Conservation (phyloP, 1,140 invertebrate genomes). For the Caerostris extrusa region DNA sequence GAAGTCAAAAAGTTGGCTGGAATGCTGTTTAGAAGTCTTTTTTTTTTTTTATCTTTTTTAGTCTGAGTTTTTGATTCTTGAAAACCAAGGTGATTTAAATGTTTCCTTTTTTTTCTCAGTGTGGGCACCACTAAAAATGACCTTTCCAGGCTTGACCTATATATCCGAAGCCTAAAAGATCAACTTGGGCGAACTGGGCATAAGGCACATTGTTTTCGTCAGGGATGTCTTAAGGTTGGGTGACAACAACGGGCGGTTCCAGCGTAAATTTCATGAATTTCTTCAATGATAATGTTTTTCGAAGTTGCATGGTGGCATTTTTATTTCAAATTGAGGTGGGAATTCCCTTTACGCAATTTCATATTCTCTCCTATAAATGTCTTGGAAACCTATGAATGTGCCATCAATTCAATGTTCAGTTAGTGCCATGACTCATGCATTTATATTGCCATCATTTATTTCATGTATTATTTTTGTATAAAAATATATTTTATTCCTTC, state of each 20-base stretch:
- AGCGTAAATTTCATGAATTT: neutral
- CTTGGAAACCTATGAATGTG: neutral
- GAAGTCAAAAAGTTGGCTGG: neutral
- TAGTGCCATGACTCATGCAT: neutral
- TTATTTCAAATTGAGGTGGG: neutral
- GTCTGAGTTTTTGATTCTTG: neutral
- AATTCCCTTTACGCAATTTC: neutral
- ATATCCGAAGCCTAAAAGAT: neutral
- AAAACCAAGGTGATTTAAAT: neutral
- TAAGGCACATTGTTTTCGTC: neutral
- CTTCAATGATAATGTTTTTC: neutral
- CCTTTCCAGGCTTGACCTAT: slow-evolving; percentile 14
- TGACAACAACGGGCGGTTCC: slow-evolving; percentile 41
- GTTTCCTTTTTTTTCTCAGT: neutral
- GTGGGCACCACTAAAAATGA: slow-evolving; percentile 12
- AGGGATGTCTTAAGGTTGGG: neutral
- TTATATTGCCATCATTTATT: neutral
- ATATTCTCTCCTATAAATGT: neutral
- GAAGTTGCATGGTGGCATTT: neutral
- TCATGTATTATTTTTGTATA: neutral
- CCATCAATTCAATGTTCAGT: neutral
- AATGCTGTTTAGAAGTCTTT: neutral
- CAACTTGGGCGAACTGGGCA: slow-evolving; percentile 6
- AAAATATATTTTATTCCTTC: neutral
- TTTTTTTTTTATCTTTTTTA: too few species aligned